Base-by-base conservation (phyloP, 2,888 invertebrate species). In the Torymus texanus region DNA sequence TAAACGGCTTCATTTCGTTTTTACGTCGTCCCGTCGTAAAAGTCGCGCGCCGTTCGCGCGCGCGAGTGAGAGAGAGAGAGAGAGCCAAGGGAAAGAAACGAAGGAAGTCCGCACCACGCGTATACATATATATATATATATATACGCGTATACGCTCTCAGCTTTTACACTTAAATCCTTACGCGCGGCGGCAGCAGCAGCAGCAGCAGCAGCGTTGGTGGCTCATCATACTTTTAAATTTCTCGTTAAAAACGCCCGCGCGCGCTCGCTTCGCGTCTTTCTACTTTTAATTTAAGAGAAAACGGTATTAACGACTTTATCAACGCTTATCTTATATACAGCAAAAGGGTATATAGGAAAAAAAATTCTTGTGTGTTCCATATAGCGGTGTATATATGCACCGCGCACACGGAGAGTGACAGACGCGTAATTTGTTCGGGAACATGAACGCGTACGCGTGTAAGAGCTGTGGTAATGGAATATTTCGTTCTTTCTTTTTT, bases 1-100 rank as follows among this genome's bases (percentile, higher is more conserved):
- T 80, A 81, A 82, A 82, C 82, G 81, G 81, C 82, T 82, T 82
- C 82, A 82, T 82, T 82, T 81, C 75, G 75, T 78, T 81, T 82
- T 82, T 75, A 81, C 81, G 74, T 59, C 82, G 80, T 82, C 82
- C 82, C 70, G 82, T 82, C 82, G 82, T 82, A 82, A 82, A 82
- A 80, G 74, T 73, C 66, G 63, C 62, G 71, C 51, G 21, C 21
- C 21, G 21, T 2, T 21, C 21, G 16, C 68, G 58, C 61, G 51
- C 8, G 50, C 51, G 4, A 65, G 29, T 14, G n/a, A 0, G 29
- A 2, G 29, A 24, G 29, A 29, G 29, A 1, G 29, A 41, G 41
- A 41, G 41, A 16, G 14, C n/a, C 50, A 41, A 72, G 53, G 51
- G 58, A 59, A 77, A 67, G 72, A 61, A 72, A 74, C 14, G 59